Conservation (phyloP, 2,797 vertebrate genomes). For the Psittacula derbiana region DNA sequence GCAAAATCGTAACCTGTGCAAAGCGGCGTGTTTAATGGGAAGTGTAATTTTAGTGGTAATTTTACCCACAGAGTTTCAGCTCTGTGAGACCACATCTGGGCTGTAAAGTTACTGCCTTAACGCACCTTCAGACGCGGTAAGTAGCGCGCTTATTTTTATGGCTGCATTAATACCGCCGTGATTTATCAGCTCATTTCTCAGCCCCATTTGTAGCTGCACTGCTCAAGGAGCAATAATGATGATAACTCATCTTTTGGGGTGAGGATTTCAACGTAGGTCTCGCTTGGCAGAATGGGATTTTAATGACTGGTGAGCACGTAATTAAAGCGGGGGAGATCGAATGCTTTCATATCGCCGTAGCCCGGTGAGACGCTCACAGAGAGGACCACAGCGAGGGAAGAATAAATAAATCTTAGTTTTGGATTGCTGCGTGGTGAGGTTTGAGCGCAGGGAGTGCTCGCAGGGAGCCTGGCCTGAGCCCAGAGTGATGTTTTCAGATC, state of each 20-base stretch:
- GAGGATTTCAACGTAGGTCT: neutral
- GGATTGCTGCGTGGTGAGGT: neutral
- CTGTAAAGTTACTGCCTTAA: neutral
- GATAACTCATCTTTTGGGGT: neutral
- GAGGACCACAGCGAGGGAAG: neutral
- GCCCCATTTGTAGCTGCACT: neutral
- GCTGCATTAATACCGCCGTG: neutral
- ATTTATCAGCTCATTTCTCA: neutral
- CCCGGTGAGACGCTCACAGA: neutral
- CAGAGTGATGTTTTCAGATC: neutral
- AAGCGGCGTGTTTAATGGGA: neutral
- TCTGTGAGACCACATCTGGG: neutral
- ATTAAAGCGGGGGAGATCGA: constrained; percentile 25
- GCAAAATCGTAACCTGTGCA: neutral
- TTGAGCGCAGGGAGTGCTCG: neutral
- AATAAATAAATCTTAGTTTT: neutral
- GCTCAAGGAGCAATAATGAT: neutral
- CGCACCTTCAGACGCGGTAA: constrained; percentile 6
- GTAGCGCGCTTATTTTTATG: neutral
- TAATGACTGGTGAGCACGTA: neutral
- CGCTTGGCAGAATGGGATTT: neutral
- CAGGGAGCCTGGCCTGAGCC: neutral
- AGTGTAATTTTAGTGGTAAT: neutral
- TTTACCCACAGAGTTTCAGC: neutral
- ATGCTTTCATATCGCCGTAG: neutral